A percentile compares a stretch with the other conserved stretches of the same genome.
phyloP scores from a whole-genome alignment of 2,797 vertebrate genomes.

The Aldrovandia affinis region DNA sequence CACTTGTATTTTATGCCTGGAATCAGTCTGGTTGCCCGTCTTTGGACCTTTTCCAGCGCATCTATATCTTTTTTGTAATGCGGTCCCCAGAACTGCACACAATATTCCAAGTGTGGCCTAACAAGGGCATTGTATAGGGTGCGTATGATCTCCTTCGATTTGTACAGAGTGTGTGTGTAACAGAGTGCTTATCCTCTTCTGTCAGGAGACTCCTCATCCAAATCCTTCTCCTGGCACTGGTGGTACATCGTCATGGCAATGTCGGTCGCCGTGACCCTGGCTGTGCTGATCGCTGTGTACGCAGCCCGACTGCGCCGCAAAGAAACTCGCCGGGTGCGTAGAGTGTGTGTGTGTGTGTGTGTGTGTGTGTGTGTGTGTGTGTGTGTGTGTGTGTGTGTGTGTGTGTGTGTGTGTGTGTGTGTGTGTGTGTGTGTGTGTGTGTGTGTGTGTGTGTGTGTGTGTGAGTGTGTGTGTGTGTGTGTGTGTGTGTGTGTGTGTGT shows the following conservation, averaged over 20 bases:
- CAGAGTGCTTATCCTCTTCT: no score
- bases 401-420: neutral
- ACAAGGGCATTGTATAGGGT: no score
- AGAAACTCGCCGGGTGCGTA: slow-evolving; percentile 87
- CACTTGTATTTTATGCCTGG: no score
- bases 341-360: neutral
- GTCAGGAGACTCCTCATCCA: slow-evolving; percentile 54
- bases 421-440: neutral
- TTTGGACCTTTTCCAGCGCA: no score
- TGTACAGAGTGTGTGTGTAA: no score
- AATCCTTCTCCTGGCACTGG: slow-evolving; percentile 87
- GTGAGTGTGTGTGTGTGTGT: neutral
- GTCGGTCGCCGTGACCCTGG: slow-evolving; percentile 72
- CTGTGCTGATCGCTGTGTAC: slow-evolving; percentile 79
- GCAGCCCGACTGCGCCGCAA: slow-evolving; percentile 81
- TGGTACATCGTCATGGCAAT: slow-evolving; percentile 88
- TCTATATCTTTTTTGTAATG: no score
- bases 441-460: neutral
- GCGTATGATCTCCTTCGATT: no score
- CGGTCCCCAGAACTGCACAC: no score
- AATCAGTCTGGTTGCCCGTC: no score
- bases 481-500: neutral
- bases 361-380: neutral
- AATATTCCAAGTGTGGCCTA: no score
- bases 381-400: slow-evolving; percentile 18